A percentile compares a stretch with the other conserved stretches of the same genome.
Conservation (phyloP, 2,113 vertebrate species). For the Sinocyclocheilus maitianheensis region DNA sequence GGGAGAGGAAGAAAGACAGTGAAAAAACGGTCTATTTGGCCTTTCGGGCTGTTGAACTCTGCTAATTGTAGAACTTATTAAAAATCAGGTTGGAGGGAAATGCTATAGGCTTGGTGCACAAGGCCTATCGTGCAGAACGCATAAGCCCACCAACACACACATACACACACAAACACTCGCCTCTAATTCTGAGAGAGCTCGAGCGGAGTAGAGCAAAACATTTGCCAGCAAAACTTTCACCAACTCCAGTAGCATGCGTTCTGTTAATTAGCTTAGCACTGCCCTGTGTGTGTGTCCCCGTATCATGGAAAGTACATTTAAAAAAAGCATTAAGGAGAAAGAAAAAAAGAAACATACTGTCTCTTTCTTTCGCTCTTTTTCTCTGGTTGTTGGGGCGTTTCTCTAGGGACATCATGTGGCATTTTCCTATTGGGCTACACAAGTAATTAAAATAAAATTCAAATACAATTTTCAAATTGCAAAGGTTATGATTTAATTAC, state of each 20-base stretch:
- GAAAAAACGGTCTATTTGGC: conserved; percentile 65
- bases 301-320: conserved; percentile 30
- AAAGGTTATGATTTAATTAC: background rate
- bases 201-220: conserved; percentile 48
- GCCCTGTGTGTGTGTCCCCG: background rate
- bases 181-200: conserved; percentile 44
- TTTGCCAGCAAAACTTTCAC: conserved; percentile 55
- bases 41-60: conserved; percentile 74
- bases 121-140: conserved; percentile 64
- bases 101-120: conserved; percentile 61
- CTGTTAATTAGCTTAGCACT: conserved; percentile 60
- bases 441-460: background rate
- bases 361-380: background rate
- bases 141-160: conserved; percentile 59
- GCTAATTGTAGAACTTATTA: conserved; percentile 85
- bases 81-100: conserved; percentile 74
- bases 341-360: background rate
- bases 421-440: background rate
- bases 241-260: conserved; percentile 47
- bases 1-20: background rate
- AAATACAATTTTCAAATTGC: background rate
- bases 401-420: background rate
- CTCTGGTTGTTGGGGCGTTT: background rate
- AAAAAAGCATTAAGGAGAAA: background rate
- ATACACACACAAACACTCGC: conserved; percentile 29